A percentile compares a stretch with the other conserved stretches of the same genome.
Conservation (phyloP, 2,888 invertebrate species). For the Cremastobaeus sp. region DNA sequence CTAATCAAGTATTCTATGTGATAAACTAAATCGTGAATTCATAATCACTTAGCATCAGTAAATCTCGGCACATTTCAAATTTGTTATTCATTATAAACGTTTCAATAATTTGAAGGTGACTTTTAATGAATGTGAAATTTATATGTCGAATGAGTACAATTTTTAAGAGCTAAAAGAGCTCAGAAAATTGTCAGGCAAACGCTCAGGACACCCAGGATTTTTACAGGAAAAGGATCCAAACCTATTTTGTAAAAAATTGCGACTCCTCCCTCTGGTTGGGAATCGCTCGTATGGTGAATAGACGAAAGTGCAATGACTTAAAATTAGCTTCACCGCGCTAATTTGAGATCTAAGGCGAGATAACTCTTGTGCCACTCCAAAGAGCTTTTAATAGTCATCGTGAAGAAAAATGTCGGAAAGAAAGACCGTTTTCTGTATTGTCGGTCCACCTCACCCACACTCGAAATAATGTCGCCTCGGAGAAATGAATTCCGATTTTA, state of each 20-base stretch:
- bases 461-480: slow-evolving; percentile 38
- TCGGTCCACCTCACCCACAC: slow-evolving; percentile 54
- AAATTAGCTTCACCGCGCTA: slow-evolving; percentile 62
- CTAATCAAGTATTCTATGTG: neutral
- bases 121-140: too few relatives aligned
- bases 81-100: too few relatives aligned
- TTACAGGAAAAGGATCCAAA: neutral
- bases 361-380: slow-evolving; percentile 63
- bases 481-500: neutral
- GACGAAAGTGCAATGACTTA: slow-evolving; percentile 64
- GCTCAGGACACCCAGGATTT: too few relatives aligned
- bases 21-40: too few relatives aligned
- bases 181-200: too few relatives aligned
- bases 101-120: too few relatives aligned
- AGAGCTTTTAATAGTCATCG: slow-evolving; percentile 62
- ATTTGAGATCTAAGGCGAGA: slow-evolving; percentile 63
- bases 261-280: slow-evolving; percentile 43
- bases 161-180: too few relatives aligned
- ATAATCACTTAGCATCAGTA: too few relatives aligned
- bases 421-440: slow-evolving; percentile 58
- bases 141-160: too few relatives aligned
- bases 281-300: slow-evolving; percentile 61
- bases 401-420: slow-evolving; percentile 60
- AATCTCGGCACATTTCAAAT: too few relatives aligned
- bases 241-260: slow-evolving; percentile 24